Conservation (phyloP, 2,797 vertebrate genomes). For the Cyprinodon diabolis region DNA sequence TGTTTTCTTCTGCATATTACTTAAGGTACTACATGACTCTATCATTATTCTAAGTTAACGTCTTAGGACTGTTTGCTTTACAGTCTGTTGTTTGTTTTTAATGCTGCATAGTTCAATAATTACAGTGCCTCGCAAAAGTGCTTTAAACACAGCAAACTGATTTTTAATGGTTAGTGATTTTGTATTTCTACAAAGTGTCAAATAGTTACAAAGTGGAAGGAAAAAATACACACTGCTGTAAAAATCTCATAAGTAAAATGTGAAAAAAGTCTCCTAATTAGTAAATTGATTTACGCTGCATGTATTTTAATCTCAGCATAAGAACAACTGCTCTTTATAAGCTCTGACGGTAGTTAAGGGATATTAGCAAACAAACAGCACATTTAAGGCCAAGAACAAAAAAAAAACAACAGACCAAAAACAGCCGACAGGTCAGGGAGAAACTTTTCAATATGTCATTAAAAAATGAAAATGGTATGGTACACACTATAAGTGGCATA, state of each 20-base stretch:
- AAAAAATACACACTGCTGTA: background rate
- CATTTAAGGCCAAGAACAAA: background rate
- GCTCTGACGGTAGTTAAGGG: too few species aligned
- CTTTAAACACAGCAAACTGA: too few species aligned
- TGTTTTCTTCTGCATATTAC: conserved; percentile 4
- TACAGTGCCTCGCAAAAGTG: background rate
- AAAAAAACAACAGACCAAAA: too few species aligned
- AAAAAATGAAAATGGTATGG: background rate
- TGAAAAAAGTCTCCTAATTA: background rate
- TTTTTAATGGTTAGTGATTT: too few species aligned
- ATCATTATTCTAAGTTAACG: background rate
- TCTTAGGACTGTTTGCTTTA: background rate
- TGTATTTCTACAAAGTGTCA: too few species aligned
- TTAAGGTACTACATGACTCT: conserved; percentile 1
- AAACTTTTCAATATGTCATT: background rate
- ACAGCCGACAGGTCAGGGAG: too few species aligned
- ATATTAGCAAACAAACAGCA: background rate
- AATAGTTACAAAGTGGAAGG: conserved; percentile 8
- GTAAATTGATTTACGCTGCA: too few species aligned
- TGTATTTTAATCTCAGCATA: background rate
- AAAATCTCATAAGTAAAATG: background rate
- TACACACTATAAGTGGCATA: background rate
- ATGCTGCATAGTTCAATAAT: background rate
- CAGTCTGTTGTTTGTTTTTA: conserved; percentile 10
- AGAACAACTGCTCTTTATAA: background rate